A percentile compares a stretch with the other conserved stretches of the same genome.
phyloP scores from a whole-genome alignment of 2,888 invertebrate genomes.

The Drymonia ruficornis region DNA sequence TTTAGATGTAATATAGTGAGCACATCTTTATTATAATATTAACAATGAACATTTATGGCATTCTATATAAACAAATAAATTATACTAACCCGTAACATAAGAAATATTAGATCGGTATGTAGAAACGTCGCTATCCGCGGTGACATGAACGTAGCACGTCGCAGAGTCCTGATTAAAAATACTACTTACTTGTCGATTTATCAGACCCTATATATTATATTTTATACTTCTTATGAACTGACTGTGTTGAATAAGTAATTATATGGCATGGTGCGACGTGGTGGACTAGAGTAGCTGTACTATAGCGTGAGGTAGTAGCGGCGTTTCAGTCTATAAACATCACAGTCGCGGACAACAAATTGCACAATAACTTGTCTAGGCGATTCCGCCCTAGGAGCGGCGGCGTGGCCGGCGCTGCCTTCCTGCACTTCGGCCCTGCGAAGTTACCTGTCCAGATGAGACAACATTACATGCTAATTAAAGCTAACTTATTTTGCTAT shows the following conservation, averaged over 20 bases:
- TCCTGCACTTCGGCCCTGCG: constrained; percentile 61
- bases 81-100: constrained; percentile 69
- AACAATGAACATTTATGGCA: constrained; percentile 80
- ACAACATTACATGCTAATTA: constrained; percentile 71
- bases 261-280: constrained; percentile 65
- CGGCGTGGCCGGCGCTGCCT: constrained; percentile 56
- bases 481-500: constrained; percentile 79
- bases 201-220: constrained; percentile 20
- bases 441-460: constrained; percentile 68
- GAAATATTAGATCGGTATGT: constrained; percentile 56
- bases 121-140: constrained; percentile 67
- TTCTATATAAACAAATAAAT: constrained; percentile 67
- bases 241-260: constrained; percentile 13
- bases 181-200: constrained; percentile 15
- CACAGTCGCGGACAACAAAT: constrained; percentile 87
- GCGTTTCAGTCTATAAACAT: constrained; percentile 88
- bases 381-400: constrained; percentile 60
- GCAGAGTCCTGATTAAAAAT: constrained; percentile 41
- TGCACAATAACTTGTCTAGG: constrained; percentile 80
- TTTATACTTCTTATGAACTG: constrained; percentile 22
- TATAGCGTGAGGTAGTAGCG: constrained; percentile 83
- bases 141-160: constrained; percentile 62
- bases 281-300: constrained; percentile 79
- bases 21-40: constrained; percentile 61
- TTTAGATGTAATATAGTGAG: constrained; percentile 59